phyloP scores from a whole-genome alignment of 2,888 invertebrate species.

The Clunio marinus region DNA sequence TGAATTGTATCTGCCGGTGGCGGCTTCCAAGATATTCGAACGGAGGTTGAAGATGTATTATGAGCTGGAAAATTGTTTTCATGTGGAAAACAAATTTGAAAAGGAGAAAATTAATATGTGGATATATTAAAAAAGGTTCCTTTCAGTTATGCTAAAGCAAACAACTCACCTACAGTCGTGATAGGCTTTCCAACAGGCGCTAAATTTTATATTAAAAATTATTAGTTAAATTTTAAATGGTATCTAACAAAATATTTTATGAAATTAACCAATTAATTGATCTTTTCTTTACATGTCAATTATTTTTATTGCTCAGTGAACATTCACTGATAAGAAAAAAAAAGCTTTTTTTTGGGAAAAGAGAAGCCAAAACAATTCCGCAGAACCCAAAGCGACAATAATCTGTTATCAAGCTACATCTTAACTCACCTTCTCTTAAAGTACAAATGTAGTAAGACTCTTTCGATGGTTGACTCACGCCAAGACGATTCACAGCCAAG shows the following conservation, averaged over 20 bases:
- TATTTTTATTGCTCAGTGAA: too few species aligned
- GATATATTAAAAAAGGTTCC: neutral
- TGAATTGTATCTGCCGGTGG: conserved; percentile 63
- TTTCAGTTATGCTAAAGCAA: too few species aligned
- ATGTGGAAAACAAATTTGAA: conserved; percentile 50
- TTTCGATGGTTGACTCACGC: conserved; percentile 63
- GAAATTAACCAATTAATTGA: too few species aligned
- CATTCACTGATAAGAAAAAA: too few species aligned
- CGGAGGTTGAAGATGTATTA: conserved; percentile 65
- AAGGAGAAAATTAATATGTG: neutral
- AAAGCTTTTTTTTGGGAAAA: too few species aligned
- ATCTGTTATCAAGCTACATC: too few species aligned
- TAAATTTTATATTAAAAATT: too few species aligned
- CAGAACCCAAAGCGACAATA: too few species aligned
- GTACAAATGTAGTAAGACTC: conserved; percentile 71
- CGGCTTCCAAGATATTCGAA: conserved; percentile 68
- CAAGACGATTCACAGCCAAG: conserved; percentile 66
- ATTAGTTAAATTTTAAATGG: too few species aligned
- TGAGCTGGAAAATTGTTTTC: conserved; percentile 52
- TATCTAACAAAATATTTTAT: too few species aligned
- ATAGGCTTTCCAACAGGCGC: conserved; percentile 36
- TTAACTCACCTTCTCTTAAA: conserved; percentile 67
- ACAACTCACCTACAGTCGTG: conserved; percentile 35
- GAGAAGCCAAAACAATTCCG: too few species aligned
- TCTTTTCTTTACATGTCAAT: too few species aligned